Evolutionary conservation across 2,113 vertebrate species (phyloP).

Genomic region (Pleuronectes platessa): DNA sequence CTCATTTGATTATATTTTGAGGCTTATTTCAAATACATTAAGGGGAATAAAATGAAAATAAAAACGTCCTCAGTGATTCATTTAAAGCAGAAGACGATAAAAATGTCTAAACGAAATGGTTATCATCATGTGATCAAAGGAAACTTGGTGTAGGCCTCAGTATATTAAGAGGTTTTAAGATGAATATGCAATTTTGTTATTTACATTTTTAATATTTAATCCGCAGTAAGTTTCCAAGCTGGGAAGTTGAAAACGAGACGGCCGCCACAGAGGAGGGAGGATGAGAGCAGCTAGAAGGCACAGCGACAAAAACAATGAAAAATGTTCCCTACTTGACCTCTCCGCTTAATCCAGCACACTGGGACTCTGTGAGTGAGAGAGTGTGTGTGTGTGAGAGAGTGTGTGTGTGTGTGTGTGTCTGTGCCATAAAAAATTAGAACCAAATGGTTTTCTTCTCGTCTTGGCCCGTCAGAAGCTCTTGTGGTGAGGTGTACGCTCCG

Average conservation of each 20-base stretch:
- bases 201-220: not conserved
- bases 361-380: not conserved
- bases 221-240: not conserved
- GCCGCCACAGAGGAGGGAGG: too few species aligned
- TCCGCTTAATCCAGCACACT: slow-evolving; percentile 34
- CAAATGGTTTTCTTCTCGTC: slow-evolving; percentile 53
- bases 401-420: too few species aligned
- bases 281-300: not conserved
- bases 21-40: too few species aligned
- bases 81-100: not conserved
- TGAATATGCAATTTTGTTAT: not conserved
- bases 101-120: not conserved
- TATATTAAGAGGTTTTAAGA: not conserved
- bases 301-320: slow-evolving; percentile 36
- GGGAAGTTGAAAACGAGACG: not conserved
- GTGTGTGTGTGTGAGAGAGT: too few species aligned
- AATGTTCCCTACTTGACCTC: slow-evolving; percentile 35
- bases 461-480: slow-evolving; percentile 55
- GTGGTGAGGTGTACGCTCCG: slow-evolving; percentile 55
- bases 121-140: not conserved
- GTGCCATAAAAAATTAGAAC: slow-evolving; percentile 45
- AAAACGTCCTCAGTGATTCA: not conserved
- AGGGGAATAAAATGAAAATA: not conserved
- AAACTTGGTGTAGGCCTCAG: not conserved
- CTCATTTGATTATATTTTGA: not conserved